Evolutionary conservation across 2,888 invertebrate genomes (phyloP).

Genomic region (Cryptocheilus praepositus): DNA sequence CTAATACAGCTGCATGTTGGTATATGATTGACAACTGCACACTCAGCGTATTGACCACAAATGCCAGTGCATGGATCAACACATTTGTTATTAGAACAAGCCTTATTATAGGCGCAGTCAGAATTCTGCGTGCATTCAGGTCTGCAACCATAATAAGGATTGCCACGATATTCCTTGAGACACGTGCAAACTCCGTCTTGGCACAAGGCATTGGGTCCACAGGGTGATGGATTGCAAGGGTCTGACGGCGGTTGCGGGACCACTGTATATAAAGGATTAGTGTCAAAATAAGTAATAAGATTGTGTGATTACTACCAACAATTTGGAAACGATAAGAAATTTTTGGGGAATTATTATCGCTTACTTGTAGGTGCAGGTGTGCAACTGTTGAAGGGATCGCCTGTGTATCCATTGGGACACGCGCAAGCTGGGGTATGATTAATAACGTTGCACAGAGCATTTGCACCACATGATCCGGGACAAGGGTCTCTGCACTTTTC

Average conservation of each 20-base stretch:
- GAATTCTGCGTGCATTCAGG: conserved; percentile 89
- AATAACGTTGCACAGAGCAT: conserved; percentile 75
- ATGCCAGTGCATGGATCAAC: conserved; percentile 87
- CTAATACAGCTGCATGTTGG: conserved; percentile 79
- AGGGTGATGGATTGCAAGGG: conserved; percentile 82
- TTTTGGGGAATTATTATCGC: conserved; percentile 7
- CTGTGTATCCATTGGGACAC: conserved; percentile 75
- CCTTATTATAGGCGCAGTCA: conserved; percentile 84
- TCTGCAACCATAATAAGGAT: conserved; percentile 80
- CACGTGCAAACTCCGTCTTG: conserved; percentile 72
- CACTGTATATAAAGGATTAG: conserved; percentile 36
- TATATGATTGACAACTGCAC: conserved; percentile 84
- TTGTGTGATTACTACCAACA: background rate
- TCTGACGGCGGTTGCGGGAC: conserved; percentile 71
- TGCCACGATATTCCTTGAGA: conserved; percentile 71
- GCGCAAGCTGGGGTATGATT: conserved; percentile 76
- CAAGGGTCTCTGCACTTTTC: conserved; percentile 76
- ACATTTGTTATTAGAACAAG: conserved; percentile 89
- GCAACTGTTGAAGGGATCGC: conserved; percentile 76
- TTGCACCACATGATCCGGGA: conserved; percentile 74
- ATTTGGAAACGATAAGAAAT: no score
- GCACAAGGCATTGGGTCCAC: conserved; percentile 86
- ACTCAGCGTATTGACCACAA: conserved; percentile 86
- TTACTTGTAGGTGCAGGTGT: conserved; percentile 66
- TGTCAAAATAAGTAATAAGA: background rate